phyloP scores from a whole-genome alignment of 1,140 invertebrate genomes.

The Mylabris phalerata region DNA sequence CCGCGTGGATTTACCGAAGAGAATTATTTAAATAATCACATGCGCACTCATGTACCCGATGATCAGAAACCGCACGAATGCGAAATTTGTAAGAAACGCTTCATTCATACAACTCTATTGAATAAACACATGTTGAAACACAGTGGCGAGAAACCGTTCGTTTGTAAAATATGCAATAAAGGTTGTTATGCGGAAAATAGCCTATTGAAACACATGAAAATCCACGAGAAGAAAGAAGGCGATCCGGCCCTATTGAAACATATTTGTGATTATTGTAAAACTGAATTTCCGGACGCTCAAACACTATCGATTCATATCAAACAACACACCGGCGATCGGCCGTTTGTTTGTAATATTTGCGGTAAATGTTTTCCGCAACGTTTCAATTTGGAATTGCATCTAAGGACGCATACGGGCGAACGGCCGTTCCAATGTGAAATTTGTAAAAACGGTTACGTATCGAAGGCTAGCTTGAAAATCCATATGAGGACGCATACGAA shows the following conservation, averaged over 20 bases:
- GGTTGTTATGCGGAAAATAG: slow-evolving; percentile 48
- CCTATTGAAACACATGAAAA: slow-evolving; percentile 42
- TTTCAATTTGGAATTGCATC: slow-evolving; percentile 58
- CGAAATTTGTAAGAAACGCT: slow-evolving; percentile 54
- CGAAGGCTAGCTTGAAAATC: slow-evolving; percentile 49
- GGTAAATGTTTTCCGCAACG: slow-evolving; percentile 54
- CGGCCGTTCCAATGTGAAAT: slow-evolving; percentile 41
- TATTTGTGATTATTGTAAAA: slow-evolving; percentile 42
- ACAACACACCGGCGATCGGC: slow-evolving; percentile 47
- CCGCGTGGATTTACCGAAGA: slow-evolving; percentile 43
- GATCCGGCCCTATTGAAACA: slow-evolving; percentile 40
- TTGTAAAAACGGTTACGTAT: slow-evolving; percentile 43
- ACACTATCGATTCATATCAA: slow-evolving; percentile 46
- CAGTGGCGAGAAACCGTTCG: slow-evolving; percentile 56
- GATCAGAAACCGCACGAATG: slow-evolving; percentile 53
- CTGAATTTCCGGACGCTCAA: slow-evolving; percentile 43
- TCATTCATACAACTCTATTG: slow-evolving; percentile 52
- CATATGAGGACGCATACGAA: slow-evolving; percentile 57
- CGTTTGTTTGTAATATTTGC: slow-evolving; percentile 48
- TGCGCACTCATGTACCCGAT: slow-evolving; percentile 56
- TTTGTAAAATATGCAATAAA: slow-evolving; percentile 55
- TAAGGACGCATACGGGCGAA: slow-evolving; percentile 56
- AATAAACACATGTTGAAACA: slow-evolving; percentile 58
- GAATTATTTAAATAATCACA: slow-evolving; percentile 52
- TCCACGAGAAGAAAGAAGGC: slow-evolving; percentile 41